These are phyloP conservation scores for Pelobates fuscus DNA, from an alignment of 2,113 vertebrate species.

Conservation along the genomic window DNA sequence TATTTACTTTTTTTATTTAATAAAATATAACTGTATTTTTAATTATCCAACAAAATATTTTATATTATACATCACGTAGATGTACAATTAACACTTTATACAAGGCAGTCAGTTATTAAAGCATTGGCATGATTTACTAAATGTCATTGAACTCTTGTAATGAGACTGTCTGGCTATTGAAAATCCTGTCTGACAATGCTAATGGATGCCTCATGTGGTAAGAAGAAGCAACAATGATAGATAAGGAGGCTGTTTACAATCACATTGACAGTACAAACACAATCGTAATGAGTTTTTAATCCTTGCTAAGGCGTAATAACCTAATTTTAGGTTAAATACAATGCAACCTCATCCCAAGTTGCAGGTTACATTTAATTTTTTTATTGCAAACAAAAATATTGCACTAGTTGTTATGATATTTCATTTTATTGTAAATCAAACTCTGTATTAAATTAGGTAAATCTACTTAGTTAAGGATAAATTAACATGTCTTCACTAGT, in stretches of 20 bases:
- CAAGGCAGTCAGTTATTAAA: slow-evolving; percentile 5
- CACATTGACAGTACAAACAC: background rate
- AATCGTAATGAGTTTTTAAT: background rate
- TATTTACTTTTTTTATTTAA: too few relatives aligned
- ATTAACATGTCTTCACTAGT: too few relatives aligned
- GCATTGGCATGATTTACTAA: slow-evolving; percentile 4
- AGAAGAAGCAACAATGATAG: background rate
- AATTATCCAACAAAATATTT: too few relatives aligned
- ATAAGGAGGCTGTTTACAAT: background rate
- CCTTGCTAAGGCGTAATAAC: background rate
- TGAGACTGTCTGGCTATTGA: slow-evolving; percentile 1
- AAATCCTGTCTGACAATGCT: background rate
- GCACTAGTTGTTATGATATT: too few relatives aligned
- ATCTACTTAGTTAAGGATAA: too few relatives aligned
- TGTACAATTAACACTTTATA: background rate
- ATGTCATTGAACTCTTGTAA: background rate
- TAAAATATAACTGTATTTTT: too few relatives aligned
- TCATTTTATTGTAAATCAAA: too few relatives aligned
- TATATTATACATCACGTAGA: too few relatives aligned
- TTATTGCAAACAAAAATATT: too few relatives aligned
- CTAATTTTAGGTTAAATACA: background rate
- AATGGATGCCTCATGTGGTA: slow-evolving; percentile 2
- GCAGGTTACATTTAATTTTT: too few relatives aligned
- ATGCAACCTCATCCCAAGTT: too few relatives aligned
- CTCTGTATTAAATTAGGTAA: too few relatives aligned